These are phyloP conservation scores for Ormia ochracea DNA, from an alignment of 2,888 invertebrate genomes.

Conservation along the genomic window DNA sequence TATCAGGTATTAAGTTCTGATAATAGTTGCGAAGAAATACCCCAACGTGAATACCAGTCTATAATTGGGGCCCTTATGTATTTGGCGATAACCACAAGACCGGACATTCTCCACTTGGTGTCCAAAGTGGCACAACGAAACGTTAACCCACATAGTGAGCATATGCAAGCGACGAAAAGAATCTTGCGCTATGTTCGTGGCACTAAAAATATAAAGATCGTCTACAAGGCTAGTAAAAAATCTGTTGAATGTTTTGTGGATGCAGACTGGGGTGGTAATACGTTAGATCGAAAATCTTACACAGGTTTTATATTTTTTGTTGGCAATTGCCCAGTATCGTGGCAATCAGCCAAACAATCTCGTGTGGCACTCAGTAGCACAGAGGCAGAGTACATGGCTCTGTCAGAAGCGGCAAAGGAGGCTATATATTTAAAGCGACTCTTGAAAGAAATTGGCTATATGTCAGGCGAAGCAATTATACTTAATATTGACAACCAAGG, in stretches of 20 bases:
- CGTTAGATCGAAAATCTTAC: not conserved
- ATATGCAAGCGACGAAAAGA: not conserved
- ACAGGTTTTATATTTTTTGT: not conserved
- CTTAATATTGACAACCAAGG: not conserved
- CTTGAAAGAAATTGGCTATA: not conserved
- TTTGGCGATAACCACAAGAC: not conserved
- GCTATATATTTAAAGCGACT: not conserved
- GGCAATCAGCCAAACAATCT: not conserved
- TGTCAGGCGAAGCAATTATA: not conserved
- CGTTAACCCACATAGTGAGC: conserved; percentile 6
- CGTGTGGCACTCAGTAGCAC: not conserved
- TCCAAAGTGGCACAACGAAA: conserved; percentile 2
- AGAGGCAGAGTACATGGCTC: not conserved
- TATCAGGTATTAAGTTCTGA: too few species aligned
- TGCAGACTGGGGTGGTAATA: not conserved
- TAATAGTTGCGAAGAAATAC: not conserved
- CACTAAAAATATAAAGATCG: not conserved
- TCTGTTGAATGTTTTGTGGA: not conserved
- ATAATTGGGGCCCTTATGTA: not conserved
- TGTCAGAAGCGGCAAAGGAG: not conserved
- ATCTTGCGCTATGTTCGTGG: not conserved
- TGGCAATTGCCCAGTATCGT: not conserved
- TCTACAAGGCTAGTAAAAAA: not conserved
- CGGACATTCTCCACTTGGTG: not conserved
- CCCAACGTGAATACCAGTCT: not conserved